These are phyloP conservation scores for Drosophila kokeensis DNA, from an alignment of 2,888 invertebrate genomes.

Conservation along the genomic window DNA sequence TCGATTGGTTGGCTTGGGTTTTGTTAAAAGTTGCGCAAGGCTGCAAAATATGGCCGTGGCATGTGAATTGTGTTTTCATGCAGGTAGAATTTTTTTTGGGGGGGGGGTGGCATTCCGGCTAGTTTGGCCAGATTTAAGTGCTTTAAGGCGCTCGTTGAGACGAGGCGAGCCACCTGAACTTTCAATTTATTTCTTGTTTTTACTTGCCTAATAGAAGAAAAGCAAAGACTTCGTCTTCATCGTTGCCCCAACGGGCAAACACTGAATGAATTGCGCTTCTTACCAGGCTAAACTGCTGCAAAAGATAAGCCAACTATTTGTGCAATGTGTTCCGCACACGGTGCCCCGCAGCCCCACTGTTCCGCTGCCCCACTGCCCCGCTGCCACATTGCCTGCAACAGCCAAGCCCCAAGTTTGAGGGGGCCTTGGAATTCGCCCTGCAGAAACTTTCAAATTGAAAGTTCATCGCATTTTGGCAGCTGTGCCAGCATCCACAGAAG, in stretches of 20 bases:
- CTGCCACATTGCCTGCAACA: neutral
- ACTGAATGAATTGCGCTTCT: constrained; percentile 54
- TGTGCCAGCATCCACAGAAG: constrained; percentile 14
- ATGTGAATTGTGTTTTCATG: constrained; percentile 67
- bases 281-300: constrained; percentile 58
- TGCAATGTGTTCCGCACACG: constrained; percentile 21
- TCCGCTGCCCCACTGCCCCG: too few relatives aligned
- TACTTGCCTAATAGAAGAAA: constrained; percentile 64
- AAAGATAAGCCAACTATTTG: constrained; percentile 66
- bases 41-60: constrained; percentile 60
- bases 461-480: constrained; percentile 63
- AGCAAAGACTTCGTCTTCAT: constrained; percentile 38
- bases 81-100: constrained; percentile 8
- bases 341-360: neutral
- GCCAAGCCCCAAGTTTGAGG: neutral
- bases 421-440: constrained; percentile 9
- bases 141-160: constrained; percentile 52
- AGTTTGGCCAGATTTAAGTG: constrained; percentile 33
- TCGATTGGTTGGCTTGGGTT: constrained; percentile 65
- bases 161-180: constrained; percentile 59
- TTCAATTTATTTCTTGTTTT: constrained; percentile 74
- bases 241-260: constrained; percentile 41
- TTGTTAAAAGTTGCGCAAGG: constrained; percentile 55
- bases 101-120: neutral
- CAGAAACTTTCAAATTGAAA: constrained; percentile 70